These are phyloP conservation scores for Dolichomitus sp. DNA, from an alignment of 2,888 invertebrate species.

Conservation along the genomic window DNA sequence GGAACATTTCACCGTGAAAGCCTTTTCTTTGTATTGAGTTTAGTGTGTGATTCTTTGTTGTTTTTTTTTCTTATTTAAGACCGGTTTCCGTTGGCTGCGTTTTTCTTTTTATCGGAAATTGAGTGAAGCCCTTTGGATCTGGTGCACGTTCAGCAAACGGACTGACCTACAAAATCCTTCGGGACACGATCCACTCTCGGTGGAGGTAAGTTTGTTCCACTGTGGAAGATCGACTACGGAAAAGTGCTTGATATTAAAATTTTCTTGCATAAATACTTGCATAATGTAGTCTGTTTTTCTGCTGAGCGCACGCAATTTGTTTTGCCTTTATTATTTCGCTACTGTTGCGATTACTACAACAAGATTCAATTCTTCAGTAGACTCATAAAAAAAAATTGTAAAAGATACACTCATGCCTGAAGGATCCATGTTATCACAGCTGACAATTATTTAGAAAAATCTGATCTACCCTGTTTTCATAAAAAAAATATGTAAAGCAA, in stretches of 20 bases:
- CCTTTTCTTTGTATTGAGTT: background rate
- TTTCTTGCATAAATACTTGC: background rate
- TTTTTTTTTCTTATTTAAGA: conserved; percentile 6
- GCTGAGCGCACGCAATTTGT: background rate
- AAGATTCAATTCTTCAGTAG: background rate
- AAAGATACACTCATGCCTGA: too few species aligned
- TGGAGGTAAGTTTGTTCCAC: conserved; percentile 43
- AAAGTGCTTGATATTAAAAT: conserved; percentile 1
- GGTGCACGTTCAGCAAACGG: conserved; percentile 35
- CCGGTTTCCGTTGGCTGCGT: conserved; percentile 11
- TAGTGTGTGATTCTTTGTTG: conserved; percentile 40
- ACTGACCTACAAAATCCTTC: conserved; percentile 8
- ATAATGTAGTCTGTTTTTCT: background rate
- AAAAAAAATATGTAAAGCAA: too few species aligned
- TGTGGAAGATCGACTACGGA: background rate
- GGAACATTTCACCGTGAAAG: background rate
- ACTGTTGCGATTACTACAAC: background rate
- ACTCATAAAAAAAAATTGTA: background rate
- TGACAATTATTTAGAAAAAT: too few species aligned
- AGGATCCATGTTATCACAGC: too few species aligned
- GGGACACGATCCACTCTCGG: conserved; percentile 31
- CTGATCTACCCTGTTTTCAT: too few species aligned
- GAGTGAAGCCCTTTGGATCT: conserved; percentile 25
- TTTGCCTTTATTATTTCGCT: background rate
- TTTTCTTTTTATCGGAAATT: conserved; percentile 21